phyloP scores from a whole-genome alignment of 2,888 invertebrate species.

The Lepeophtheirus nordmannii region DNA sequence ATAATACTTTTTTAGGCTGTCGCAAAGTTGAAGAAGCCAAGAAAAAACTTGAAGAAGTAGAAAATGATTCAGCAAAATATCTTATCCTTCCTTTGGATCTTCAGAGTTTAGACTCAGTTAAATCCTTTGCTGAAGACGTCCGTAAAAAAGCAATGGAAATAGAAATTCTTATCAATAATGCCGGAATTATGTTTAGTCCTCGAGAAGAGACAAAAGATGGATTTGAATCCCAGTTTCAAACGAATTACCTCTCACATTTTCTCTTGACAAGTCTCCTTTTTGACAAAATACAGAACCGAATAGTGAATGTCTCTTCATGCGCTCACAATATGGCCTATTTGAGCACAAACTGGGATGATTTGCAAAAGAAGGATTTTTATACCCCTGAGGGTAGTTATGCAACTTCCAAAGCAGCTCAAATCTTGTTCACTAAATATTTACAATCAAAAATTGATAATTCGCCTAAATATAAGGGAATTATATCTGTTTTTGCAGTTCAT shows the following conservation, averaged over 20 bases:
- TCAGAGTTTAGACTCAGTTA: constrained; percentile 5
- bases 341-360: constrained; percentile 55
- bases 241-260: constrained; percentile 75
- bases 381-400: constrained; percentile 47
- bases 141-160: background rate
- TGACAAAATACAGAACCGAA: constrained; percentile 53
- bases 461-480: background rate
- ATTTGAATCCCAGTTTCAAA: constrained; percentile 69
- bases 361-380: constrained; percentile 43
- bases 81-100: constrained; percentile 8
- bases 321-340: constrained; percentile 42
- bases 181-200: constrained; percentile 24
- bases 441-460: background rate
- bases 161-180: constrained; percentile 14
- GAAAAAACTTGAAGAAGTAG: background rate
- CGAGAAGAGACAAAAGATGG: constrained; percentile 51
- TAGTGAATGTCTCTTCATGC: constrained; percentile 73
- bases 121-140: constrained; percentile 8
- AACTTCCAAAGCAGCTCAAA: constrained; percentile 69
- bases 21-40: background rate
- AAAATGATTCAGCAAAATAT: background rate
- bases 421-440: constrained; percentile 46
- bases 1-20: background rate
- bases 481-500: constrained; percentile 43
- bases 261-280: constrained; percentile 62